These are phyloP conservation scores for Euproctis similis DNA, from an alignment of 2,888 invertebrate genomes.

Conservation along the genomic window DNA sequence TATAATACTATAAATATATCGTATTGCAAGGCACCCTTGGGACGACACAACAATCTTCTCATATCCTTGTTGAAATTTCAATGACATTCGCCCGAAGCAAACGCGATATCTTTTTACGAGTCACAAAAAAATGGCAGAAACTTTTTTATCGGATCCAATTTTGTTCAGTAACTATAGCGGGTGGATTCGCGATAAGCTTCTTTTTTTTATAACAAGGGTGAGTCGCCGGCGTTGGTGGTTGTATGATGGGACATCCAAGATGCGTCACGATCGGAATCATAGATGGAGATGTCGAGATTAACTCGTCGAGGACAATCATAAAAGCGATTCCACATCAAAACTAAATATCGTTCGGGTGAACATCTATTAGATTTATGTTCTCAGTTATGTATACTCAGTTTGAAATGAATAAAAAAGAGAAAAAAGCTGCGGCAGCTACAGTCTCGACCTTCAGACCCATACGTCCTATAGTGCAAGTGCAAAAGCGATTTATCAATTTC, in stretches of 20 bases:
- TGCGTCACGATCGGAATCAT: slow-evolving; percentile 19
- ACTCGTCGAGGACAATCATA: slow-evolving; percentile 12
- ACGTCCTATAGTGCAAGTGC: too few relatives aligned
- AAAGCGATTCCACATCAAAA: slow-evolving; percentile 4
- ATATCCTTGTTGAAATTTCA: slow-evolving; percentile 52
- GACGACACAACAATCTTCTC: slow-evolving; percentile 38
- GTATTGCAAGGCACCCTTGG: slow-evolving; percentile 25
- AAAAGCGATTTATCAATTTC: too few relatives aligned
- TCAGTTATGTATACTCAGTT: too few relatives aligned
- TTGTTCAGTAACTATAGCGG: slow-evolving; percentile 51
- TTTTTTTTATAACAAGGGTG: slow-evolving; percentile 52
- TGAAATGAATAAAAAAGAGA: too few relatives aligned
- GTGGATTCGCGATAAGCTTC: slow-evolving; percentile 53
- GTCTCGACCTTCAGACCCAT: too few relatives aligned
- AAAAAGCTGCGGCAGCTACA: too few relatives aligned
- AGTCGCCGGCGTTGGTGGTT: slow-evolving; percentile 13
- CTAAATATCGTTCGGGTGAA: background rate
- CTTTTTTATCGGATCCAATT: slow-evolving; percentile 57
- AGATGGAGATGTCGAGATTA: slow-evolving; percentile 16
- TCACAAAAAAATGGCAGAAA: slow-evolving; percentile 45
- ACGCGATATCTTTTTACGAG: slow-evolving; percentile 49
- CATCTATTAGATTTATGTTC: too few relatives aligned
- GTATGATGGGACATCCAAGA: slow-evolving; percentile 7
- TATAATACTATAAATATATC: slow-evolving; percentile 28
- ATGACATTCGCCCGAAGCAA: slow-evolving; percentile 44